A percentile compares a stretch with the other conserved stretches of the same genome.
Evolutionary conservation across 2,888 invertebrate genomes (phyloP).

Genomic region (Erpobdella octoculata): DNA sequence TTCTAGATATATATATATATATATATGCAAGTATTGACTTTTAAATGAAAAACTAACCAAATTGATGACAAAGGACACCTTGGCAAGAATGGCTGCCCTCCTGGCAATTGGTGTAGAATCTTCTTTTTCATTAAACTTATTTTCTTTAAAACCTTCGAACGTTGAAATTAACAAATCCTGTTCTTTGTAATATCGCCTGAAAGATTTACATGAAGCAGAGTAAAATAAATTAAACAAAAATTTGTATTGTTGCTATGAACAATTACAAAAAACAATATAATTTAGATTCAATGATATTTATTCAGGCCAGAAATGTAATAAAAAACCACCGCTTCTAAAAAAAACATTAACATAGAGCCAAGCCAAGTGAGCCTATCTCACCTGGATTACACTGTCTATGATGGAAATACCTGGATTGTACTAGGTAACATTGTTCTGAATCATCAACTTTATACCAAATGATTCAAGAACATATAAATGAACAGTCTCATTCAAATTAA

Average conservation of each 20-base stretch:
- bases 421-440: too few relatives aligned
- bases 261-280: not conserved
- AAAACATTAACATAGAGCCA: too few relatives aligned
- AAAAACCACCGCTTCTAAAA: too few relatives aligned
- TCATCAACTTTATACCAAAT: too few relatives aligned
- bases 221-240: not conserved
- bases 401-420: too few relatives aligned
- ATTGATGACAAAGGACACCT: constrained; percentile 44
- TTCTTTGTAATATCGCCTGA: constrained; percentile 47
- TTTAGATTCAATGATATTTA: not conserved
- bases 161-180: constrained; percentile 47
- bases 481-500: too few relatives aligned
- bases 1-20: not conserved
- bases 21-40: not conserved
- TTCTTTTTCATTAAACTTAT: constrained; percentile 36
- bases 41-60: constrained; percentile 41
- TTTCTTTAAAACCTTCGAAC: constrained; percentile 44
- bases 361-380: too few relatives aligned
- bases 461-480: too few relatives aligned
- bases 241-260: not conserved
- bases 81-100: constrained; percentile 40
- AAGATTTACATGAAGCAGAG: constrained; percentile 4
- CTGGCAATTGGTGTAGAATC: constrained; percentile 36
- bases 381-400: too few relatives aligned
- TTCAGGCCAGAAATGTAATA: not conserved